Percentiles rank a stretch among this genome's conserved stretches.
Evolutionary conservation across 2,888 invertebrate genomes (phyloP).

Genomic region (Penaeus monodon): DNA sequence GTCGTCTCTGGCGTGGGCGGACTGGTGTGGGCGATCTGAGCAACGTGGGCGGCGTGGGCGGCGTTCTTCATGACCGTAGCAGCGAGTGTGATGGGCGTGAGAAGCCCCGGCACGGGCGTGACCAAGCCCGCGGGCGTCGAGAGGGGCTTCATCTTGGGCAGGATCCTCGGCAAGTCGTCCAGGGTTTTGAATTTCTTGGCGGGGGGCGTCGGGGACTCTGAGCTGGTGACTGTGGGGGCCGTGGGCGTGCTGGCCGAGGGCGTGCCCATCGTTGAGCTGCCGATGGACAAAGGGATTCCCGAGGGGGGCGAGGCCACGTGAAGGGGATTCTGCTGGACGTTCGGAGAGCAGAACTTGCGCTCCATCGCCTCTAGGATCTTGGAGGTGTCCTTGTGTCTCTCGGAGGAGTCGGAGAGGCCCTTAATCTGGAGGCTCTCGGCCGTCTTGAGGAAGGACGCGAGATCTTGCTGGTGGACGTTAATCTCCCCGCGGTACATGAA

Average conservation of each 20-base stretch:
- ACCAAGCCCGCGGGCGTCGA: slow-evolving; percentile 57
- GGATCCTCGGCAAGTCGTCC: slow-evolving; percentile 62
- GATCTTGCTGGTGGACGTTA: slow-evolving; percentile 67
- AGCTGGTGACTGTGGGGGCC: slow-evolving; percentile 18
- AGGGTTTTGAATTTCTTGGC: slow-evolving; percentile 56
- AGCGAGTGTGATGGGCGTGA: slow-evolving; percentile 65
- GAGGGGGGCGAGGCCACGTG: slow-evolving; percentile 9
- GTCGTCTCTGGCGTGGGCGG: slow-evolving; percentile 63
- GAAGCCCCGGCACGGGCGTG: slow-evolving; percentile 61
- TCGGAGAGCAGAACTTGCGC: slow-evolving; percentile 53
- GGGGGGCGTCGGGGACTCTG: slow-evolving; percentile 55
- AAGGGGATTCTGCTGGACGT: slow-evolving; percentile 21
- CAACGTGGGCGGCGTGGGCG: slow-evolving; percentile 55
- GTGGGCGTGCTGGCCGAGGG: slow-evolving; percentile 18
- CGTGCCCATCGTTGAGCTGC: slow-evolving; percentile 18
- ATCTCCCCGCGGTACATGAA: slow-evolving; percentile 68
- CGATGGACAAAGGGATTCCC: background rate
- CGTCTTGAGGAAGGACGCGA: slow-evolving; percentile 66
- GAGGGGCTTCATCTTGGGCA: slow-evolving; percentile 61
- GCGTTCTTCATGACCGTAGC: slow-evolving; percentile 64
- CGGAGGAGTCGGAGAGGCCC: slow-evolving; percentile 67
- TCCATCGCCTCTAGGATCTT: slow-evolving; percentile 65
- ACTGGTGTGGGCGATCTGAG: slow-evolving; percentile 54
- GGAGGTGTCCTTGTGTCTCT: slow-evolving; percentile 62
- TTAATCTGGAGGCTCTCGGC: slow-evolving; percentile 67